Evolutionary conservation across 2,888 invertebrate species (phyloP), one percentile per base, ranked within the genome.

Genomic region (Teinopalpus imperialis): DNA sequence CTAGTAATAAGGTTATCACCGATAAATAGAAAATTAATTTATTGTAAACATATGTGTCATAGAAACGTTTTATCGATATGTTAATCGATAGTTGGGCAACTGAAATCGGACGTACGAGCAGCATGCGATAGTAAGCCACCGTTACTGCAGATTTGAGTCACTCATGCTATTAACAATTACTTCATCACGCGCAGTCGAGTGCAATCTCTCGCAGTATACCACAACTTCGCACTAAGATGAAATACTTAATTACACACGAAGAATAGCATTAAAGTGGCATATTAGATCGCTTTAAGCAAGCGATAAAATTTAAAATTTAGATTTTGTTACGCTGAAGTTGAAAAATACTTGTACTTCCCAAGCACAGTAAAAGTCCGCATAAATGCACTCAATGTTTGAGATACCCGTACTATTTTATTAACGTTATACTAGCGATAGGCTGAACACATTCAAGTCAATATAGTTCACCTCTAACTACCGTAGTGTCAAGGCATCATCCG

Each of bases 141-240:
- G 24, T 32, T 18, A 34, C 13, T 34, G 10, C 13, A 16, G 14
- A 32, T 26, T 21, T 34, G 9, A 20, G 32, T 18, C 27, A 32
- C 26, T 10, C 14, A 14, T 27, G 36, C 52, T 46, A 48, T 43
- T 43, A 42, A 35, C 57, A 61, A 60, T 70, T 63, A 65, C 66
- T 57, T 54, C 60, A 68, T 63, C 59, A 49, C 53, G 54, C 50
- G 44, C 47, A 53, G 49, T 48, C 49, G 49, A 55, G 55, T 59
- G 61, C 63, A 63, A 63, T 58, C 54, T 66, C 65, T 70, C 64
- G 52, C 52, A 59, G 59, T 57, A 58, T 56, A 57, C 51, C 59
- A 64, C 63, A 63, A 66, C 56, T 61, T 59, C 63, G 63, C 59
- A 58, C 51, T 43, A 54, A 53, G 60, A 64, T 59, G 62, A 56